Conservation (phyloP, 2,888 invertebrate genomes). For the Baronia brevicornis region DNA sequence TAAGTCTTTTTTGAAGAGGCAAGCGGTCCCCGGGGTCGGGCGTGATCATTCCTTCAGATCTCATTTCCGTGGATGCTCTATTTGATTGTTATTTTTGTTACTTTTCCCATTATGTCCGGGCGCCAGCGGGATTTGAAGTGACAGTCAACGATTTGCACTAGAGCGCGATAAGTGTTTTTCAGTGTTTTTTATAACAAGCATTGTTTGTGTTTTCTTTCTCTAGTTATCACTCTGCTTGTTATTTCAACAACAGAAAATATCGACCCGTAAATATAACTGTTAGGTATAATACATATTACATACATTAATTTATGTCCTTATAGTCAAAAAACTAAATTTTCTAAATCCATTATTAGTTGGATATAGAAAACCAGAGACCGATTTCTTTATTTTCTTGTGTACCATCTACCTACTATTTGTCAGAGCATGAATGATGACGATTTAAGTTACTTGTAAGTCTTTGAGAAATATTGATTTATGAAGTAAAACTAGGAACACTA, state of each 20-base stretch:
- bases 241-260: slow-evolving; percentile 22
- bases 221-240: slow-evolving; percentile 34
- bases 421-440: too few species aligned
- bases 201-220: slow-evolving; percentile 57
- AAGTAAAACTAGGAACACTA: too few species aligned
- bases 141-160: slow-evolving; percentile 72
- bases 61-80: slow-evolving; percentile 73
- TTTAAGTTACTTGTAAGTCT: too few species aligned
- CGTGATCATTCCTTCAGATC: slow-evolving; percentile 73
- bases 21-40: slow-evolving; percentile 75
- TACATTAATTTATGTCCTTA: not conserved
- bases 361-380: too few species aligned
- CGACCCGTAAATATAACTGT: slow-evolving; percentile 15
- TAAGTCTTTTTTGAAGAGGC: slow-evolving; percentile 78
- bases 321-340: too few species aligned
- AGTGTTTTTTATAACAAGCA: slow-evolving; percentile 66
- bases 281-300: not conserved
- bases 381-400: too few species aligned
- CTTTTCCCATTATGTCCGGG: slow-evolving; percentile 59
- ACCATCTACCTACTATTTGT: too few species aligned
- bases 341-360: too few species aligned
- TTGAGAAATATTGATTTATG: too few species aligned
- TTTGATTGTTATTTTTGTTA: slow-evolving; percentile 75
- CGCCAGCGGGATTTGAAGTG: slow-evolving; percentile 65
- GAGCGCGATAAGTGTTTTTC: slow-evolving; percentile 72